Conservation (phyloP, 64 coral and sea anemone species). For the Dendrophyllia cribrosa region DNA sequence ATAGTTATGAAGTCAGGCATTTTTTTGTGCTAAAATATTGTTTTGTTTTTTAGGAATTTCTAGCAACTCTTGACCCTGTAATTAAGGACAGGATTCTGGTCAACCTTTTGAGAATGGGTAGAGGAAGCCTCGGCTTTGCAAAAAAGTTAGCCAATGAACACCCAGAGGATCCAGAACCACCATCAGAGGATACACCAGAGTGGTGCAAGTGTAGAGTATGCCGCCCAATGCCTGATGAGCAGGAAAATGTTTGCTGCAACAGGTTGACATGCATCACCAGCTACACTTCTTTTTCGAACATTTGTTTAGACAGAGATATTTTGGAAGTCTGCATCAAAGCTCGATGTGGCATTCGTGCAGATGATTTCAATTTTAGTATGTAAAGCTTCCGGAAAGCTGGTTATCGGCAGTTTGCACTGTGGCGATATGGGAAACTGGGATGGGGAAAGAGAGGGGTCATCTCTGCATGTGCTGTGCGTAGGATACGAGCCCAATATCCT, state of each 20-base stretch:
- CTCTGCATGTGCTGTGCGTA: slow-evolving; percentile 30
- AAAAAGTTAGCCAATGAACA: slow-evolving; percentile 34
- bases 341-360: slow-evolving; percentile 37
- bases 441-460: slow-evolving; percentile 48
- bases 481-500: slow-evolving; percentile 19
- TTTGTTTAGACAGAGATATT: slow-evolving; percentile 23
- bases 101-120: slow-evolving; percentile 32
- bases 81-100: slow-evolving; percentile 23
- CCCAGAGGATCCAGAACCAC: slow-evolving; percentile 9
- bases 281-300: slow-evolving; percentile 27
- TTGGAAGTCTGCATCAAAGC: slow-evolving; percentile 39
- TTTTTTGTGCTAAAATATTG: no score
- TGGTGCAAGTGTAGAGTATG: slow-evolving; percentile 29
- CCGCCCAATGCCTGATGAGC: slow-evolving; percentile 4
- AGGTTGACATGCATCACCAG: slow-evolving; percentile 25
- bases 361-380: slow-evolving; percentile 38
- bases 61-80: background rate
- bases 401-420: slow-evolving; percentile 42
- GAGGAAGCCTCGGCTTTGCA: slow-evolving; percentile 50
- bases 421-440: slow-evolving; percentile 45
- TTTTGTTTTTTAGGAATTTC: background rate
- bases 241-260: slow-evolving; percentile 46
- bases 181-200: background rate
- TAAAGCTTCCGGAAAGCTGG: slow-evolving; percentile 37
- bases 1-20: no score